Evolutionary conservation across 2,797 vertebrate genomes (phyloP).

Genomic region (Cheirogaleus major): DNA sequence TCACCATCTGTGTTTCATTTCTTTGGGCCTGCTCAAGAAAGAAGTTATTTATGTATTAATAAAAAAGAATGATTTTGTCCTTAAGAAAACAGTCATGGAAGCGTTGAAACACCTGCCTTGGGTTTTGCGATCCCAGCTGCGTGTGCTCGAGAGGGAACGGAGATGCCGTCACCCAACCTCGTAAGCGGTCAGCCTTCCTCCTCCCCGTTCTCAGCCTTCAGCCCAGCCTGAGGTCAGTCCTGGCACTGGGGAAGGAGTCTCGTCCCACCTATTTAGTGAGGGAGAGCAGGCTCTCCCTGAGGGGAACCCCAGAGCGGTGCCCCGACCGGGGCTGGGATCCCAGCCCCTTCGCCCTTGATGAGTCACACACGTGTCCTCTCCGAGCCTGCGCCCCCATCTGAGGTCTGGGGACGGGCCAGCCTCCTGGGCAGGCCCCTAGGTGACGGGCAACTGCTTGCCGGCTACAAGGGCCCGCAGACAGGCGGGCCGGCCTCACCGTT

Average conservation of each 20-base stretch:
- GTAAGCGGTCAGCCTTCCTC: neutral
- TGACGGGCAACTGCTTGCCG: fast-evolving
- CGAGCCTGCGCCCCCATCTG: neutral
- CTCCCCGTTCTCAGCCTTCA: neutral
- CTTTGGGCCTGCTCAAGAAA: conserved; percentile 59
- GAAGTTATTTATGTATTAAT: conserved; percentile 77
- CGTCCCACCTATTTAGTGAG: fast-evolving
- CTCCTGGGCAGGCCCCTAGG: neutral
- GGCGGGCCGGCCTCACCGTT: fast-evolving
- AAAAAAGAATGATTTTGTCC: conserved; percentile 70
- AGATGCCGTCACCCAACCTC: neutral
- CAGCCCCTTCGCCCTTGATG: fast-evolving
- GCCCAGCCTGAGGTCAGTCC: neutral
- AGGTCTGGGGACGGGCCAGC: neutral
- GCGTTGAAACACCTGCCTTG: conserved; percentile 20
- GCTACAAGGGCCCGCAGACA: fast-evolving
- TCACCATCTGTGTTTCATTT: conserved; percentile 72
- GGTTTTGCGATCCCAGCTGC: neutral
- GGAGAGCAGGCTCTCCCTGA: neutral
- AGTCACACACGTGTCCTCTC: neutral
- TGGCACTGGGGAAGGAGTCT: neutral
- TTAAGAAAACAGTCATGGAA: conserved; percentile 68
- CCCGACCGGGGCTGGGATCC: neutral
- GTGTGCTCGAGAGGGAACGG: neutral
- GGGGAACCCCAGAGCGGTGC: neutral